Conservation (phyloP, 2,113 vertebrate genomes). For the Plecturocebus donacophilus region DNA sequence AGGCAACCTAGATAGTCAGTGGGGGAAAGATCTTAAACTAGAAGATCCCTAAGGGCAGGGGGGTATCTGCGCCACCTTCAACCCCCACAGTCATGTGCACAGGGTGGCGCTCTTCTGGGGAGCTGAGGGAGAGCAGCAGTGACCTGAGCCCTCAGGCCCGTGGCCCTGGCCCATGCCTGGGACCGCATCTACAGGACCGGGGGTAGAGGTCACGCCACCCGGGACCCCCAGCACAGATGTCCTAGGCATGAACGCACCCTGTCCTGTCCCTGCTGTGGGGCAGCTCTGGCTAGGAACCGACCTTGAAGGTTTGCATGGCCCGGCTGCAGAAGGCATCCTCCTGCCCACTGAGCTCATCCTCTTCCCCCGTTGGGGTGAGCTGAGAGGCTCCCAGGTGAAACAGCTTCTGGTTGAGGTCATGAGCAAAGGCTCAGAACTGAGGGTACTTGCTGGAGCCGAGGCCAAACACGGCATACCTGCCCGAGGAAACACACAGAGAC, state of each 20-base stretch:
- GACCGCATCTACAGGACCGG: accelerated
- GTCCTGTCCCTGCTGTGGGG: accelerated
- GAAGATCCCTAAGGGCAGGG: neutral
- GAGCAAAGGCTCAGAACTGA: conserved; percentile 92
- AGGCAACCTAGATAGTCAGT: neutral
- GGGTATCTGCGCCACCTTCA: neutral
- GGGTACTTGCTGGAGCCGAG: conserved; percentile 92
- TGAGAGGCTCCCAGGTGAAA: conserved; percentile 85
- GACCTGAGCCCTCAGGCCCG: neutral
- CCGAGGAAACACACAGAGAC: neutral
- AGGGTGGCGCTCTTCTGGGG: neutral
- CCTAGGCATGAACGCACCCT: accelerated
- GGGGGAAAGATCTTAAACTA: neutral
- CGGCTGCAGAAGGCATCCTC: conserved; percentile 88
- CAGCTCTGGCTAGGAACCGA: conserved; percentile 58
- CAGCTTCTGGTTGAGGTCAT: conserved; percentile 86
- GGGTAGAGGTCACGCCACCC: neutral
- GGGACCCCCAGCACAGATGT: neutral
- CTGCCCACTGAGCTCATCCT: conserved; percentile 90
- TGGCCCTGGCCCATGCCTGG: neutral
- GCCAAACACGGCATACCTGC: conserved; percentile 91
- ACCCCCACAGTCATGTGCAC: too few species aligned
- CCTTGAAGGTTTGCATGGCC: conserved; percentile 89
- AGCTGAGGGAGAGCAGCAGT: neutral
- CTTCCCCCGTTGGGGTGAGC: conserved; percentile 84